Conservation (phyloP, 2,113 vertebrate species). For the Platycercus adscitus region DNA sequence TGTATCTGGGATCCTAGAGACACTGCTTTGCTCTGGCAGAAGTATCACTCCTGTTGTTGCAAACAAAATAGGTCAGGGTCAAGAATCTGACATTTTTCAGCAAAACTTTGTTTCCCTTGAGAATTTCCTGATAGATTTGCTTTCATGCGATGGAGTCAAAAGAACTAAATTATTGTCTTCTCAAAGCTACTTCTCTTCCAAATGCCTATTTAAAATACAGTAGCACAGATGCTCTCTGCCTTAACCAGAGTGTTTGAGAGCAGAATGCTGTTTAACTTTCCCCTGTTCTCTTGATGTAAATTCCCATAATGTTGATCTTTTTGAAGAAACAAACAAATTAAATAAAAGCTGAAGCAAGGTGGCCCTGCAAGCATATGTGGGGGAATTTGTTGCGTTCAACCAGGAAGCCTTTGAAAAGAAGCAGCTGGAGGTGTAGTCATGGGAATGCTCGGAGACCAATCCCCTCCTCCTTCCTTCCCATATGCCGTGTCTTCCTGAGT, state of each 20-base stretch:
- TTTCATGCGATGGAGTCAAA: background rate
- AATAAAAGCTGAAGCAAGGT: background rate
- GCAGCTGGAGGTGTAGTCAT: background rate
- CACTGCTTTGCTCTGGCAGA: background rate
- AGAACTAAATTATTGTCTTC: constrained; percentile 19
- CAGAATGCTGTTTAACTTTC: constrained; percentile 16
- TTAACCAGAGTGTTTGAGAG: constrained; percentile 18
- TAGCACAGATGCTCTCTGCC: background rate
- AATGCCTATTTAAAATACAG: constrained; percentile 26
- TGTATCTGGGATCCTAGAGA: background rate
- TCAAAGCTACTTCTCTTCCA: background rate
- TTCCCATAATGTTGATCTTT: background rate
- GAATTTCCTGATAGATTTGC: constrained; percentile 11
- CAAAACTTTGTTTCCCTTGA: background rate
- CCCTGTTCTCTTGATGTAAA: background rate
- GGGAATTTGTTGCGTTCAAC: background rate
- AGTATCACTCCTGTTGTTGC: background rate
- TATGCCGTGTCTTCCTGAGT: background rate
- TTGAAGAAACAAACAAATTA: background rate
- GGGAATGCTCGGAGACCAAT: background rate
- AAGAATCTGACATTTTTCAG: constrained; percentile 17
- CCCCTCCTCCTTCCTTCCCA: background rate
- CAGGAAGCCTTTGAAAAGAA: background rate
- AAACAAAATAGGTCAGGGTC: constrained; percentile 12
- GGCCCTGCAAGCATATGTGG: background rate